A percentile compares a stretch with the other conserved stretches of the same genome.
These are phyloP conservation scores for Azorinus chamasolen DNA, from an alignment of 2,888 invertebrate genomes.

Conservation along the genomic window DNA sequence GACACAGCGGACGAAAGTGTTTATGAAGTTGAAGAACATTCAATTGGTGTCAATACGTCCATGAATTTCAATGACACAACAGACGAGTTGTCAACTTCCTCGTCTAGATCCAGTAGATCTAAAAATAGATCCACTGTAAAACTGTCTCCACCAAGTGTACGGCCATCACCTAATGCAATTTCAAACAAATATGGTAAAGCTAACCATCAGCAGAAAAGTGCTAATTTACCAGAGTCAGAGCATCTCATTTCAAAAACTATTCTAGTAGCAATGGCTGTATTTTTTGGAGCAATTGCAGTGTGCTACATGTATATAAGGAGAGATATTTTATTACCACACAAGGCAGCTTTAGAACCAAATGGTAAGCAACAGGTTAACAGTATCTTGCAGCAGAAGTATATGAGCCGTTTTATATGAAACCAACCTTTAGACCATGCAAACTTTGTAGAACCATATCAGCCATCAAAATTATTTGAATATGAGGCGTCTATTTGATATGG, in stretches of 20 bases:
- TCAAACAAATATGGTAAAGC: conserved; percentile 33
- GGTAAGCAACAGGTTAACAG: not conserved
- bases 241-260: conserved; percentile 71
- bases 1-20: conserved; percentile 74
- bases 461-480: no score
- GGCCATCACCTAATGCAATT: not conserved
- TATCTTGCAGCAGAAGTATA: no score
- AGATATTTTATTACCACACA: conserved; percentile 48
- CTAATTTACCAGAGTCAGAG: conserved; percentile 22
- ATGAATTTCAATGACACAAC: conserved; percentile 67
- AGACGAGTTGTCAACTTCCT: conserved; percentile 39
- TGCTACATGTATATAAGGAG: conserved; percentile 71
- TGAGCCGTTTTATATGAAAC: no score
- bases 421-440: no score
- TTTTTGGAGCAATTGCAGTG: conserved; percentile 75
- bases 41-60: conserved; percentile 76
- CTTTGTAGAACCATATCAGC: no score
- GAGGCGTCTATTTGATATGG: no score
- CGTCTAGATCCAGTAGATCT: conserved; percentile 12
- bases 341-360: conserved; percentile 49
- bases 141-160: conserved; percentile 4
- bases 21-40: conserved; percentile 77
- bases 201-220: conserved; percentile 13
- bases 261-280: conserved; percentile 69
- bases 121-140: not conserved